Evolutionary conservation across 2,113 vertebrate genomes (phyloP), one percentile per base, ranked within the genome.

Genomic region (Origma solitaria): DNA sequence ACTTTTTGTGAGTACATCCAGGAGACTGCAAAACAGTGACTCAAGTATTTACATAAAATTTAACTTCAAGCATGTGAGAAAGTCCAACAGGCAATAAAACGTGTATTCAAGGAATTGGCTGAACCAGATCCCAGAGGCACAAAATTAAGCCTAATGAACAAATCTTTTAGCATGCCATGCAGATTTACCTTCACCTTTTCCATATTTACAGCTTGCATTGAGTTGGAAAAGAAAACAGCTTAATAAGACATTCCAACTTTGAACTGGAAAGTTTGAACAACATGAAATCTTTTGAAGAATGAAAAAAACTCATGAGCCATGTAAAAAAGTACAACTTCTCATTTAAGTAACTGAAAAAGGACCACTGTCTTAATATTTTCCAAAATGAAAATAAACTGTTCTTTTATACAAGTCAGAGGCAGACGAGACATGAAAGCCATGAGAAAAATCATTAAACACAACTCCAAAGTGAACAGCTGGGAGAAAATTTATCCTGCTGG

Each of bases 361-460:
- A 23, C 16, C 37, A 70, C 13, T 57, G 37, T 54, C n/a, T n/a
- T 71, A 35, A 7, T 47, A 35, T n/a, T 42, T 79, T 92, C 23
- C 33, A 82, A 84, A 78, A 71, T 71, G 25, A 84, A 88, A 72
- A 86, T 15, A 65, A 68, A 65, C 25, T 56, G 8, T 13, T 76
- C 22, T 47, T 75, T 72, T 57, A 77, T 66, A 60, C 15, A 69
- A 81, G 54, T 79, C 47, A 69, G 49, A 78, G 76, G 78, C 1
- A 54, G 58, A 78, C 0, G 5, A 95, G 57, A 82, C 72, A 51
- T 15, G 37, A 82, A 77, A 93, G 54, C 53, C 7, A 38, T 15
- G 30, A 84, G 70, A 87, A 81, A 90, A 92, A 71, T 94, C 80
- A 94, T 95, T 93, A 83, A 90, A 86, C 11, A 56, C 80, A 97